Evolutionary conservation across 23 tunicate species (phyloP), one percentile per base, ranked within the genome.

Genomic region (Pegea sp.): DNA sequence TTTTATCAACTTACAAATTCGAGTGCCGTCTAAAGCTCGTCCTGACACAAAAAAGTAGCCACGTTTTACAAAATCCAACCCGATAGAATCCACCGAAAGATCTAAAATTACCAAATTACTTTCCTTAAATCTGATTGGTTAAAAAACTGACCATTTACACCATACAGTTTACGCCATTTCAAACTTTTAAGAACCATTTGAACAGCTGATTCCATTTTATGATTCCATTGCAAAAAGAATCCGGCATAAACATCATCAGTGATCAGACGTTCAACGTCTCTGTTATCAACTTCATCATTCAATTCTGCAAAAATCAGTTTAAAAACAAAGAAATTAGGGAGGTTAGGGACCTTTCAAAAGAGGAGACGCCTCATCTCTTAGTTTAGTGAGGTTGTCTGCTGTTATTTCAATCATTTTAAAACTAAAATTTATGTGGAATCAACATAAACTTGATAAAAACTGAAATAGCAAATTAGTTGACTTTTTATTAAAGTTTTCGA

Each of bases 1-100:
- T 51, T 51, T 8, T 8, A 22, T 19, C 33, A 42, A 70, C 92
- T 79, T 42, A 79, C 92, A 64, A 2, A 79, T 50, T 70, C 92
- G 49, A 3, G 49, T 23, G 43, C 78, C 78, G 23, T 59, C 51
- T 13, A 60, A 4, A 24, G 49, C 77, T 32, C 73, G 33, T 44
- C 92, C 92, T 38, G 26, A 52, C 11, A 70, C 59, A 38, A 73
- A 79, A 27, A 64, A 38, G 11, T 55, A 16, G 3, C 92, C 92
- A 43, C 59, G 52, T 49, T 70, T 60, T 34, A 79, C 24, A 18
- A 48, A 42, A 7, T 58, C 67, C 1, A 28, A 49, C 20, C 74
- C 90, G 30, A 77, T 58, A 16, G 13, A 33, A 24, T 69, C 76
- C 3, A 57, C 71, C 1, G 90, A 71, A 5, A 77, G 53, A 69